These are phyloP conservation scores for Acanthosepion lycidas DNA, from an alignment of 2,888 invertebrate species.

Conservation along the genomic window DNA sequence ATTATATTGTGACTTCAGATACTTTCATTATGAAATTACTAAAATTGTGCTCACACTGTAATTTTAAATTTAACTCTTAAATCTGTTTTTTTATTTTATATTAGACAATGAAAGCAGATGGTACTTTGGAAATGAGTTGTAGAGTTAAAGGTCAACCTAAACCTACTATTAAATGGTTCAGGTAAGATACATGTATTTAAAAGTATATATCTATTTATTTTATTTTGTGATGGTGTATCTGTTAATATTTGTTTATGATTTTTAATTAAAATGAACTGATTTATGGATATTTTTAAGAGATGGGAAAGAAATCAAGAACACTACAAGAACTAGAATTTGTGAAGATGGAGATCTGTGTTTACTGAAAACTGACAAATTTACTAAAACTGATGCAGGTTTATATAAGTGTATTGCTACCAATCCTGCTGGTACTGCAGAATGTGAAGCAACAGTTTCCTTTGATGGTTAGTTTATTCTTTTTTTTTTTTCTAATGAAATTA, in stretches of 20 bases:
- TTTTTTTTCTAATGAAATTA: too few species aligned
- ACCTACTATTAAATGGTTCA: constrained; percentile 90
- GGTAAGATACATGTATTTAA: constrained; percentile 79
- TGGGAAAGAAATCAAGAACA: constrained; percentile 74
- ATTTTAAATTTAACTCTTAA: background rate
- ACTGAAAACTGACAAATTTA: constrained; percentile 64
- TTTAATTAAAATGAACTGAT: too few species aligned
- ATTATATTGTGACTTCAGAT: background rate
- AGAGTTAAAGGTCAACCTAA: constrained; percentile 91
- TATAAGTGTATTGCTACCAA: constrained; percentile 95
- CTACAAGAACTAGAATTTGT: constrained; percentile 83
- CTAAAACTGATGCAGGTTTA: constrained; percentile 80
- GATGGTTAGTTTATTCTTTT: constrained; percentile 81
- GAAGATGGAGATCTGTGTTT: constrained; percentile 78
- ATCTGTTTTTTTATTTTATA: constrained; percentile 45
- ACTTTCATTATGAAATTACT: background rate
- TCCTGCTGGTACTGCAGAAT: constrained; percentile 88
- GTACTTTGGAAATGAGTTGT: constrained; percentile 79
- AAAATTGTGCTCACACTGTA: background rate
- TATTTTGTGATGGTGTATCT: background rate
- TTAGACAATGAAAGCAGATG: constrained; percentile 72
- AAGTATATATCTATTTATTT: background rate
- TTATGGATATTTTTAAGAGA: constrained; percentile 51
- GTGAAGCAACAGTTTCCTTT: constrained; percentile 81
- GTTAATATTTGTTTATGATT: background rate